Base-by-base conservation (phyloP, 2,113 vertebrate species). In the Aphelocoma coerulescens region DNA sequence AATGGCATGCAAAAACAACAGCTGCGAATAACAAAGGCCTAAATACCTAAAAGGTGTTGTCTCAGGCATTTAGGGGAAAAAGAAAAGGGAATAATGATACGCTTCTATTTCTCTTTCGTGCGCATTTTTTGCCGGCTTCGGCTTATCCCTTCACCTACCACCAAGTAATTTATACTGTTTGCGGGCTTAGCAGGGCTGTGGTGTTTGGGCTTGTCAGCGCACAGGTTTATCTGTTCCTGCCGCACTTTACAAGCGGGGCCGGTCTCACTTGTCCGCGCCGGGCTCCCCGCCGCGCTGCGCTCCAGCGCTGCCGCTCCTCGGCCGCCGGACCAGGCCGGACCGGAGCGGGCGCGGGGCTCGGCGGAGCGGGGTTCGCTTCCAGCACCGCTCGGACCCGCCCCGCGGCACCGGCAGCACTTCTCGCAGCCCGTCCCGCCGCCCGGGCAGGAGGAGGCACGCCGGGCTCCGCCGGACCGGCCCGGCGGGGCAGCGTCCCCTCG, bases 1-100 rank as follows among this genome's bases (percentile, higher is more conserved):
- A 84, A 37, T 1, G 41, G 65, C 30, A 65, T 8, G 23, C 59
- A 39, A 51, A 55, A n/a, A 77, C 24, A 65, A 19, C 2, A 59
- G 17, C 0, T 22, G n/a, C n/a, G 16, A 21, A 67, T 79, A 78
- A 52, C 26, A 35, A 69, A 48, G 20, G 46, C 51, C 26, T 51
- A 78, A 59, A 59, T 51, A 67, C 44, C 52, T 11, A 33, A 46
- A 54, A 77, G 15, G 27, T 11, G 54, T 35, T 75, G 15, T 49
- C 59, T 49, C 24, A 35, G 63, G 13, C 17, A 16, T 17, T 28
- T 39, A 18, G 9, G 16, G 13, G 0, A 2, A 6, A 3, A 26
- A 65, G 48, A n/a, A 17, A 10, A 3, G 0, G 3, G 18, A 24
- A 44, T 6, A 57, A 55, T 5, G 11, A 59, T 6, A n/a, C 0